Evolutionary conservation across 2,888 invertebrate species (phyloP), one percentile per base, ranked within the genome.

Genomic region (Lobophora halterata): DNA sequence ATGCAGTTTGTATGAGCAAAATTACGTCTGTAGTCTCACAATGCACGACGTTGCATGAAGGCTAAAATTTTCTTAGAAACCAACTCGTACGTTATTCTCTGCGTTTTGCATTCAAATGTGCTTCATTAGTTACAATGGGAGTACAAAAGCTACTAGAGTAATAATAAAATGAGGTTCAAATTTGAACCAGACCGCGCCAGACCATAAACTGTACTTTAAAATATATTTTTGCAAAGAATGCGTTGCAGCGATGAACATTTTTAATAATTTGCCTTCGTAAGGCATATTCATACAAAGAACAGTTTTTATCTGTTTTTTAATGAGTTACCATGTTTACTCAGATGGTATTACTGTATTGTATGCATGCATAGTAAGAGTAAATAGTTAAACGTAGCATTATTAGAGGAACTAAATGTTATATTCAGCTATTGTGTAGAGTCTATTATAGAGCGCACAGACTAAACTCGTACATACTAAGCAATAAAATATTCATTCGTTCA

Each of bases 81-180:
- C 33, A n/a, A n/a, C n/a, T n/a, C n/a, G n/a, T 31, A 41, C 33
- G 41, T 34, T 42, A 39, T 40, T 35, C 34, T 45, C 36, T 36
- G 37, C 49, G 38, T 25, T 37, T 37, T 38, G 41, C 33, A 50
- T 51, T 43, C 29, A 40, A 43, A 47, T 28, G 36, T 40, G 41
- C 43, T 46, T 48, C 42, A 43, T 48, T 51, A 43, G 35, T 40
- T 47, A 19, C 25, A 39, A 47, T 19, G 40, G 25, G 31, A 39
- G 34, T 21, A 26, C 40, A 43, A 48, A 40, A 45, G 39, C 33
- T 39, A 46, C 24, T 30, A 43, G 12, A 27, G 36, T 30, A 18
- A 30, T 30, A 24, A 28, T 37, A 36, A 36, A 37, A 39, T 43
- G 28, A 32, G 36, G 33, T 20, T 29, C 25, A 32, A 32, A 36